phyloP scores from a whole-genome alignment of 2,888 invertebrate species.

The Drosophila pegasa region DNA sequence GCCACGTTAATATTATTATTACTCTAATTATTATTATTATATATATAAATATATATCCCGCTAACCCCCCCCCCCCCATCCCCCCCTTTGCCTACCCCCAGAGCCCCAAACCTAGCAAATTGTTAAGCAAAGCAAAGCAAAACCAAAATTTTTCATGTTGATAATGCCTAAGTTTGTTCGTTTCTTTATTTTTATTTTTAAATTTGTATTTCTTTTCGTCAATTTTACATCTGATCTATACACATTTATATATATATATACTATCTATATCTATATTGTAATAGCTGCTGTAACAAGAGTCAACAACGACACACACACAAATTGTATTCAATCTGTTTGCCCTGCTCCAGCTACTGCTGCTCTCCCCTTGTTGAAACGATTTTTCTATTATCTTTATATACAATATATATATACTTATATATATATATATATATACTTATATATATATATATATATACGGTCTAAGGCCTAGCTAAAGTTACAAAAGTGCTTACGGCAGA shows the following conservation, averaged over 20 bases:
- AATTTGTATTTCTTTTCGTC: conserved; percentile 5
- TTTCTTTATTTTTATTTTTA: conserved; percentile 3
- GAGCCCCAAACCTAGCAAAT: background rate
- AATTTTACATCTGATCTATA: conserved; percentile 7
- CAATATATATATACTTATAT: background rate
- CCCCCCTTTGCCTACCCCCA: background rate
- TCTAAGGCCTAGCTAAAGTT: conserved; percentile 30
- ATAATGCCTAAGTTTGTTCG: conserved; percentile 12
- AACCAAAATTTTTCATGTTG: conserved; percentile 2
- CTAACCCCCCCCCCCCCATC: background rate
- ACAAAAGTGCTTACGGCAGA: conserved; percentile 14
- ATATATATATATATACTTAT: background rate
- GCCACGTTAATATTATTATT: conserved; percentile 12
- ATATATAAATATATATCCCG: conserved; percentile 7
- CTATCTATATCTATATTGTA: conserved; percentile 10
- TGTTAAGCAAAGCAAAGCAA: conserved; percentile 6
- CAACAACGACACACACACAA: conserved; percentile 2
- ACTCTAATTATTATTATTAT: conserved; percentile 5
- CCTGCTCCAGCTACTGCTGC: background rate
- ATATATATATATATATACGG: conserved; percentile 12
- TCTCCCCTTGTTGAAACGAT: conserved; percentile 35
- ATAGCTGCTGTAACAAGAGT: conserved; percentile 20
- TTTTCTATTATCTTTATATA: conserved; percentile 17
- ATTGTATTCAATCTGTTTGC: conserved; percentile 21
- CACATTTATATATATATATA: background rate